Evolutionary conservation across 1,140 invertebrate genomes (phyloP).

Genomic region (Drosophila ohnishii): DNA sequence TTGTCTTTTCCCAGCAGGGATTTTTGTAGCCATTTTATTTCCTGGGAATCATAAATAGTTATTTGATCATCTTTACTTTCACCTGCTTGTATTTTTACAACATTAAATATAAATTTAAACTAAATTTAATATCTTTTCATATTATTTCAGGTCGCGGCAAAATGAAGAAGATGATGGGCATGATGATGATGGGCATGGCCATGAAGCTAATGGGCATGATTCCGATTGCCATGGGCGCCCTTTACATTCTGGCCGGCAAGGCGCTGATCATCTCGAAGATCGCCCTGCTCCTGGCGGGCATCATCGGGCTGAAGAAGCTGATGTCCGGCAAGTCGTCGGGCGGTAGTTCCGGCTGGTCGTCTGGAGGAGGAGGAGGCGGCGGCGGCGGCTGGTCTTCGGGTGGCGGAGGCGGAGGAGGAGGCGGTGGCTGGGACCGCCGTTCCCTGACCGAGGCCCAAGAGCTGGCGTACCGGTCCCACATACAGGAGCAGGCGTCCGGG

Average conservation of each 20-base stretch:
- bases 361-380: conserved; percentile 84
- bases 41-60: background rate
- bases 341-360: conserved; percentile 84
- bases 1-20: conserved; percentile 8
- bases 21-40: background rate
- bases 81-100: background rate
- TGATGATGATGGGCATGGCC: conserved; percentile 91
- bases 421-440: conserved; percentile 83
- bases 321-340: conserved; percentile 87
- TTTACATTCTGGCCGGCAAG: conserved; percentile 90
- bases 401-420: conserved; percentile 80
- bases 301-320: conserved; percentile 91
- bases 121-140: background rate
- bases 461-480: conserved; percentile 87
- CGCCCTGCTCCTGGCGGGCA: conserved; percentile 89
- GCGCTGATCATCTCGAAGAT: conserved; percentile 91
- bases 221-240: conserved; percentile 88
- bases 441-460: conserved; percentile 85
- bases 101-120: background rate
- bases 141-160: conserved; percentile 86
- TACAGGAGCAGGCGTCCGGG: conserved; percentile 39
- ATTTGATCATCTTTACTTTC: background rate
- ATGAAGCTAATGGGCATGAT: conserved; percentile 90
- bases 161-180: conserved; percentile 92
- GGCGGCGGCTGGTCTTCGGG: conserved; percentile 86